Percentiles rank a stretch among this genome's conserved stretches.
Evolutionary conservation across 1,140 invertebrate species (phyloP).

Genomic region (Orussus abietinus): DNA sequence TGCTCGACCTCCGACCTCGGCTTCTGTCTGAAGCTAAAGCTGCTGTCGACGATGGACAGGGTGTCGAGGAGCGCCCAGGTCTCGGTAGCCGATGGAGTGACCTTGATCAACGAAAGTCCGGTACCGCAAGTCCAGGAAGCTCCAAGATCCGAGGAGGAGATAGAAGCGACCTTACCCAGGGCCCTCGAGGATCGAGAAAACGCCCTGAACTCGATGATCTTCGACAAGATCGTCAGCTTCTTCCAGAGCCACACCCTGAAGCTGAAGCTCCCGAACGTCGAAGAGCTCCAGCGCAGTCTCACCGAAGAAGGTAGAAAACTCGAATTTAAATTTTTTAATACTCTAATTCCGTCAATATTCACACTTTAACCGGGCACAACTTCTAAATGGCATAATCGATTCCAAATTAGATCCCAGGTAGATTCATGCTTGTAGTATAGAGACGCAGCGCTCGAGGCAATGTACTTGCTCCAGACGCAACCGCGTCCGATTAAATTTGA

Average conservation of each 20-base stretch:
- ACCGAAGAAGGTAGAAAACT: constrained; percentile 47
- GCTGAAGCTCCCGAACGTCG: constrained; percentile 64
- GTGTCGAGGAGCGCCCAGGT: constrained; percentile 62
- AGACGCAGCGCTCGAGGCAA: too few species aligned
- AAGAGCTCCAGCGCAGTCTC: constrained; percentile 60
- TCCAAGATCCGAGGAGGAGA: constrained; percentile 56
- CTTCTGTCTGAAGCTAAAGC: constrained; percentile 72
- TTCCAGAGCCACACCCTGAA: constrained; percentile 73
- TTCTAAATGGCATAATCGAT: too few species aligned
- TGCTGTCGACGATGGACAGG: constrained; percentile 68
- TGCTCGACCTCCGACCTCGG: constrained; percentile 67
- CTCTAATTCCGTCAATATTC: background rate
- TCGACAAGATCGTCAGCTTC: constrained; percentile 69
- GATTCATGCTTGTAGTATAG: too few species aligned
- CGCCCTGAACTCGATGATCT: constrained; percentile 68
- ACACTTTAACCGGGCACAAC: too few species aligned
- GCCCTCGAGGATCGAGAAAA: constrained; percentile 67
- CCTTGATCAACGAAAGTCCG: constrained; percentile 61
- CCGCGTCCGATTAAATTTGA: too few species aligned
- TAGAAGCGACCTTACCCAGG: constrained; percentile 67
- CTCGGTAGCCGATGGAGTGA: constrained; percentile 66
- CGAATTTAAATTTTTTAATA: constrained; percentile 1
- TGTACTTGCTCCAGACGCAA: too few species aligned
- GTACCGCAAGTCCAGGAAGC: constrained; percentile 41
- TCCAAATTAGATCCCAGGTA: background rate